Base-by-base conservation (phyloP, 2,888 invertebrate genomes). In the Eustalomyia histrio region DNA sequence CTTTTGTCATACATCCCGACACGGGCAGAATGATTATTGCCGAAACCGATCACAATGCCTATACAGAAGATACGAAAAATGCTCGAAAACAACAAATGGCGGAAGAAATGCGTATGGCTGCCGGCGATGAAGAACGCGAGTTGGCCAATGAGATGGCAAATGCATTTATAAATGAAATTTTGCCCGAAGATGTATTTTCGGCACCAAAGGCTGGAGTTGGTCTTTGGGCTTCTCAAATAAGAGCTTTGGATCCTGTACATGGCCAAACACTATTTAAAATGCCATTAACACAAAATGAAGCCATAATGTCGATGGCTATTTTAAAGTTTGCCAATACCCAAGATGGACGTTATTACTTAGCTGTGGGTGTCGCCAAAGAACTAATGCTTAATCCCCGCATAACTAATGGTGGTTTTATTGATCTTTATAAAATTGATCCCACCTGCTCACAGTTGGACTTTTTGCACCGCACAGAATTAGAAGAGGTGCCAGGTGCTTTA, bases 21-120 rank as follows among this genome's bases (percentile, higher is more conserved):
- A 96, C 96, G 17, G 96, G 95, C 35, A 95, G 97, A 87, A 93
- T 99, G 71, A 93, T 99, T 63, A 93, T 98, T 71, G 94, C 99
- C 53, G 99, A 99, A 91, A 98, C 99, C 12, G 99, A 99, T 90
- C 99, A 99, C 90, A 99, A 99, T 90, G 96, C 99, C 0, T 99
- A 99, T 89, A 99, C 99, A 0, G 98, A 99, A 85, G 97, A 97
- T 84, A 98, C 98, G 57, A 99, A 99, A 89, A 95, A 95, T 86
- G 96, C 97, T 85, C 93, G 97, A 83, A 92, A 93, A 86, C 93
- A 97, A 72, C 99, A 99, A 92, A 98, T 99, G 97, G 99, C 99
- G 0, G 97, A 98, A 89, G 98, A 99, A 91, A 98, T 99, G 97
- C 94, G 97, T 79, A 98, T 98, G 90, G 97, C 99, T 0, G 99